Base-by-base conservation (phyloP, 2,888 invertebrate genomes). In the Drosophila tripunctata region DNA sequence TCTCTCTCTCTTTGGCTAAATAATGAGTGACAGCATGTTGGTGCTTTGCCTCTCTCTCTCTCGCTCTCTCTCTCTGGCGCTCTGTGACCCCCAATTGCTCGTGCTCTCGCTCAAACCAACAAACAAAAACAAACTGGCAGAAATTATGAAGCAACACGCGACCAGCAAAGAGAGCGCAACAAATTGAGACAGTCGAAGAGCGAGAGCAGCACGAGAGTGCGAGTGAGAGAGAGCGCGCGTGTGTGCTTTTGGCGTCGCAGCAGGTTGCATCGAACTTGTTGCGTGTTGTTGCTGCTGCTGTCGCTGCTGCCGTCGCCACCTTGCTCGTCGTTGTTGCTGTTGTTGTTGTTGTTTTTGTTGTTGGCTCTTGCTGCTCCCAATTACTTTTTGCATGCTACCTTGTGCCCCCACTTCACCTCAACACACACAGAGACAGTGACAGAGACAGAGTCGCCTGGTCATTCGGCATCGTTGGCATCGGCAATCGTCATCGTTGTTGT, bases 361-460 rank as follows among this genome's bases (percentile, higher is more conserved):
- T 56, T 80, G n/a, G 88, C 80, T 80, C 80, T 80, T 87, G 82
- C 88, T 85, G 85, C 88, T 85, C 89, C 85, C 85, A 85, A 88
- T 85, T 85, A 88, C 88, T 88, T 88, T 88, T 82, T 87, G 88
- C 80, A 80, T 80, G 88, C 86, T 80, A 87, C 80, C 86, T 80
- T 87, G 82, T 82, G 80, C 88, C 80, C 87, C 83, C 86, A 85
- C 80, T 85, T 82, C 79, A 87, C 78, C 80, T 70, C 75, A 70
- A 71, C 83, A 62, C 54, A 51, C 8, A 48, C 48, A 35, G 21
- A 47, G 33, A 8, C 38, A 40, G 38, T 38, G n/a, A n/a, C 38
- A 38, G 27, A 30, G 27, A 27, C 27, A 27, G 14, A 38, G 10
- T 27, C 66, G 35, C 45, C 40, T 84, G 78, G 82, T 78, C 87